phyloP scores from a whole-genome alignment of 2,113 vertebrate species.

The Xiphophorus couchianus region DNA sequence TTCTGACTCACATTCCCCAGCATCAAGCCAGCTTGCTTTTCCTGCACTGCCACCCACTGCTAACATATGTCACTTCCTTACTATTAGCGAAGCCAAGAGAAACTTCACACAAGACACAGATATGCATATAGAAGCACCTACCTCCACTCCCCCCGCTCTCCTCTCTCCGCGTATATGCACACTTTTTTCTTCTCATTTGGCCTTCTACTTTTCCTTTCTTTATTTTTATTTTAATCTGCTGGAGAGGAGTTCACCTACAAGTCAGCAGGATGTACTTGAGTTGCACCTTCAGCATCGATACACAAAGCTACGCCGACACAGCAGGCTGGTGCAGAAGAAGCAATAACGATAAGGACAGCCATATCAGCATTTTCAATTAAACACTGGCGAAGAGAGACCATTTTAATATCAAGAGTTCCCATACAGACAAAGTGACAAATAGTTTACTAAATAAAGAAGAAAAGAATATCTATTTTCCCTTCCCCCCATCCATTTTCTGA shows the following conservation, averaged over 20 bases:
- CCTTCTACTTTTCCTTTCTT: conserved; percentile 59
- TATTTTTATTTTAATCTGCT: conserved; percentile 74
- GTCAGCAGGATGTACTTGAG: conserved; percentile 75
- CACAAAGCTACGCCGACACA: conserved; percentile 44
- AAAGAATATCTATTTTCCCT: conserved; percentile 33
- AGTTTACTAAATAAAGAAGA: conserved; percentile 17
- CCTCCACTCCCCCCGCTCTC: not conserved
- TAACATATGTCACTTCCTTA: conserved; percentile 55
- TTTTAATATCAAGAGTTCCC: conserved; percentile 38
- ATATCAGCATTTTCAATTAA: conserved; percentile 61
- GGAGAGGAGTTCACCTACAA: conserved; percentile 74
- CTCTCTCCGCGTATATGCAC: conserved; percentile 4
- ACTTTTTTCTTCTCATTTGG: conserved; percentile 56
- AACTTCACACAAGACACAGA: conserved; percentile 30
- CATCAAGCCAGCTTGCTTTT: conserved; percentile 41
- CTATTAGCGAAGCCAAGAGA: conserved; percentile 28
- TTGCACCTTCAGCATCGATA: conserved; percentile 54
- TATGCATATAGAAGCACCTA: not conserved
- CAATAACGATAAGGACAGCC: conserved; percentile 47
- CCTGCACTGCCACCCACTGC: conserved; percentile 63
- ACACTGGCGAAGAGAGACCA: conserved; percentile 38
- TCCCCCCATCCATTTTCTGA: conserved; percentile 37
- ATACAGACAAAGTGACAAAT: not conserved
- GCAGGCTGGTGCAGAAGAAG: conserved; percentile 48
- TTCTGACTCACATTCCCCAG: conserved; percentile 46